phyloP scores from a whole-genome alignment of 37 sponge, comb jelly and placozoan species.

The Agelas oroides region DNA sequence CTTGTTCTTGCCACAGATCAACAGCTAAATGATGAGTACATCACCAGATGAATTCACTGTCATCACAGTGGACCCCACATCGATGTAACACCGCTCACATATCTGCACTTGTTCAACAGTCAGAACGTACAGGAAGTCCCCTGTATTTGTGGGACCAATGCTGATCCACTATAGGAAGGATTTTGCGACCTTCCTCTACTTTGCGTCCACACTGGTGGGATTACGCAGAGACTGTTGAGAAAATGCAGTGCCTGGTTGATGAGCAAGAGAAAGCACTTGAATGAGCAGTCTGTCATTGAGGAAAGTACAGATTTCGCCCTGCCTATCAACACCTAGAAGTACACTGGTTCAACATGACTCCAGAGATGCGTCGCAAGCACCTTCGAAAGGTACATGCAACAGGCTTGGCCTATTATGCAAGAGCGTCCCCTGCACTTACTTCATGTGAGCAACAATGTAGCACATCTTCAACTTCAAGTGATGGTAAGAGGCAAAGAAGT shows the following conservation, averaged over 20 bases:
- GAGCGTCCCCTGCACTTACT: not conserved
- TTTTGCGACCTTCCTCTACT: conserved; percentile 40
- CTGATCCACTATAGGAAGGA: conserved; percentile 50
- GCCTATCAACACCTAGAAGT: conserved; percentile 41
- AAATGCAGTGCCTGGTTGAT: conserved; percentile 27
- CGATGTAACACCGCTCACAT: conserved; percentile 61
- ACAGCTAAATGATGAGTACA: conserved; percentile 61
- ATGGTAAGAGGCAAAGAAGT: too few relatives aligned
- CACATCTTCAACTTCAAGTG: too few relatives aligned
- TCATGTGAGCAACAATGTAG: too few relatives aligned
- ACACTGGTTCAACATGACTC: conserved; percentile 19
- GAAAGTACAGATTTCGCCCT: conserved; percentile 37
- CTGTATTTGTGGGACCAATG: conserved; percentile 51
- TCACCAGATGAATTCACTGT: conserved; percentile 22
- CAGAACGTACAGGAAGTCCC: not conserved
- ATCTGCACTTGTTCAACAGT: conserved; percentile 20
- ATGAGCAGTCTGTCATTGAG: conserved; percentile 34
- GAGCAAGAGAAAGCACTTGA: conserved; percentile 63
- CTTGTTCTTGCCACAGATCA: conserved; percentile 47
- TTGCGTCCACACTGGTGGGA: conserved; percentile 42
- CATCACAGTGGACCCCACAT: conserved; percentile 66
- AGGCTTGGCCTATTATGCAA: not conserved
- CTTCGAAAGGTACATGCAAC: not conserved
- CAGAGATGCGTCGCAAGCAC: not conserved
- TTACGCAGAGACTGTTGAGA: conserved; percentile 30